Percentiles rank a stretch among this genome's conserved stretches.
Conservation (phyloP, 2,797 vertebrate species). For the Chaenodraco wilsoni region DNA sequence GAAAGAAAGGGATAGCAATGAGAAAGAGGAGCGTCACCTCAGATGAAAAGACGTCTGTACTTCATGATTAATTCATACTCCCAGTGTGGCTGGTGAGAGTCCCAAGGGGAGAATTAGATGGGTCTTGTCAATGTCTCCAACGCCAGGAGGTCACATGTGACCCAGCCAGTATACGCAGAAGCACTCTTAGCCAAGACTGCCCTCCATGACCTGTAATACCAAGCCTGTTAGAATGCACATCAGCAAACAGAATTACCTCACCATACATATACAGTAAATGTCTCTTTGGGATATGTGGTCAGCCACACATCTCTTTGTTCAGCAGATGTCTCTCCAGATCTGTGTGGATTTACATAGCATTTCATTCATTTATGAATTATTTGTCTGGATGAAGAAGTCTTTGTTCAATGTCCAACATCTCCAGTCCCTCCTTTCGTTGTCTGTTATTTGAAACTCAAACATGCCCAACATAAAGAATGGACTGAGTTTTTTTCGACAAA, state of each 20-base stretch:
- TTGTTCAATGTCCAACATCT: slow-evolving; percentile 48
- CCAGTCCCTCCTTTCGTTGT: slow-evolving; percentile 23
- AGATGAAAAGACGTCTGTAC: slow-evolving; percentile 51
- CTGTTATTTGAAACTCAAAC: slow-evolving; percentile 41
- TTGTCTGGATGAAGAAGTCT: slow-evolving; percentile 41
- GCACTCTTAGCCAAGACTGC: slow-evolving; percentile 27
- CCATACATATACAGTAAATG: slow-evolving; percentile 49
- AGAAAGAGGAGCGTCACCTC: slow-evolving; percentile 34
- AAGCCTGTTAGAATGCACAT: slow-evolving; percentile 38
- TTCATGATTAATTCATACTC: slow-evolving; percentile 80
- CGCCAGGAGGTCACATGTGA: slow-evolving; percentile 51
- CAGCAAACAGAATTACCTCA: slow-evolving; percentile 47
- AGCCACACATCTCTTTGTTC: slow-evolving; percentile 42
- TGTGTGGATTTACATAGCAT: slow-evolving; percentile 4
- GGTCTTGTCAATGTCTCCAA: slow-evolving; percentile 48
- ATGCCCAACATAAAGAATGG: slow-evolving; percentile 48
- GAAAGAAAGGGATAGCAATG: slow-evolving; percentile 4
- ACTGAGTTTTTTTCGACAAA: slow-evolving; percentile 53
- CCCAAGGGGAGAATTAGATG: slow-evolving; percentile 66
- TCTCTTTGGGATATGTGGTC: slow-evolving; percentile 38
- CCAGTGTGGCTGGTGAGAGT: slow-evolving; percentile 53
- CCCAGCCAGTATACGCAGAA: slow-evolving; percentile 29
- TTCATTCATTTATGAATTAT: slow-evolving; percentile 54
- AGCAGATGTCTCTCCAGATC: slow-evolving; percentile 30
- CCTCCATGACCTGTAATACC: slow-evolving; percentile 38